These are phyloP conservation scores for Lasius fuliginosus DNA, from an alignment of 2,888 invertebrate species.

Conservation along the genomic window DNA sequence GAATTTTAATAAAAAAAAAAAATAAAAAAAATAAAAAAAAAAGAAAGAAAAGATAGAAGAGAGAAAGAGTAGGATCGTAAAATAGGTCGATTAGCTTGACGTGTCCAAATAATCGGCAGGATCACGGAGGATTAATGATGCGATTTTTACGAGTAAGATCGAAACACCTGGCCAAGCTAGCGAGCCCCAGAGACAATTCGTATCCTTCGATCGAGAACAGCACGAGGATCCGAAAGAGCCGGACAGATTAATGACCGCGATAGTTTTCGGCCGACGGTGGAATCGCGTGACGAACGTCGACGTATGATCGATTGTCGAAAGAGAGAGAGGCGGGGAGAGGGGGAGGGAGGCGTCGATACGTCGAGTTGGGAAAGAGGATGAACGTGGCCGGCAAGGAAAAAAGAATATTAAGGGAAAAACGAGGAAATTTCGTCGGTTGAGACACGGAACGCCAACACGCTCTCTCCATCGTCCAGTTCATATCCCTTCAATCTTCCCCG, in stretches of 20 bases:
- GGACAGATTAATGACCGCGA: slow-evolving; percentile 59
- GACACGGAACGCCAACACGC: slow-evolving; percentile 6
- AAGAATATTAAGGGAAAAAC: slow-evolving; percentile 14
- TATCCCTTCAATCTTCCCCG: slow-evolving; percentile 37
- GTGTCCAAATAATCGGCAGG: background rate
- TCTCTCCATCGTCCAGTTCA: slow-evolving; percentile 37
- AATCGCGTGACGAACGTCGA: slow-evolving; percentile 61
- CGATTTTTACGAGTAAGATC: slow-evolving; percentile 27
- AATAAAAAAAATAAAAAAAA: background rate
- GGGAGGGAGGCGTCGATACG: slow-evolving; percentile 32
- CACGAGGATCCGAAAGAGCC: background rate
- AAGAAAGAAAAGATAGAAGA: background rate
- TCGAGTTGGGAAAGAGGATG: slow-evolving; percentile 33
- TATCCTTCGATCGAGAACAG: slow-evolving; percentile 35
- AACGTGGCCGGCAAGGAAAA: slow-evolving; percentile 50
- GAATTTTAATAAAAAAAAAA: slow-evolving; percentile 26
- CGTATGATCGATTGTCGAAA: slow-evolving; percentile 65
- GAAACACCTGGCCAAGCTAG: slow-evolving; percentile 12
- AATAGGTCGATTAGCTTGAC: slow-evolving; percentile 20
- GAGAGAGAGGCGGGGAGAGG: background rate
- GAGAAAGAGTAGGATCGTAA: background rate
- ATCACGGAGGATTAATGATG: slow-evolving; percentile 18
- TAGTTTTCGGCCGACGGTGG: slow-evolving; percentile 60
- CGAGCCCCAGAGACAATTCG: slow-evolving; percentile 32
- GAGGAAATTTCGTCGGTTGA: slow-evolving; percentile 35